Percentiles rank a stretch among this genome's conserved stretches.
Conservation (phyloP, 2,888 invertebrate species). For the Polydrusus pterygomalis region DNA sequence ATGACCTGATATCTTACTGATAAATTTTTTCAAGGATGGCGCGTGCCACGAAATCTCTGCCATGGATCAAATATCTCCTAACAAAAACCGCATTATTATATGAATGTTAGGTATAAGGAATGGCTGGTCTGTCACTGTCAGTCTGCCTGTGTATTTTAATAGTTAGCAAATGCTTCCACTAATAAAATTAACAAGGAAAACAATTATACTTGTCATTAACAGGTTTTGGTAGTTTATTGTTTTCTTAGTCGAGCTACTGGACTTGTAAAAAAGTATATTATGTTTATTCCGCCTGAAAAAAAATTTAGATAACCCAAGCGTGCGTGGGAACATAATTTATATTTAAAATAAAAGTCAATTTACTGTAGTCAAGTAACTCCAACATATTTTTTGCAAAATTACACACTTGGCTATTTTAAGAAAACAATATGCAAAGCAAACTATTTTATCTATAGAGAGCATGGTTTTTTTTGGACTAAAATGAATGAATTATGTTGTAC, state of each 20-base stretch:
- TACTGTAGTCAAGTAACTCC: not conserved
- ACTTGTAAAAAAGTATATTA: too few relatives aligned
- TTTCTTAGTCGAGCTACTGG: too few relatives aligned
- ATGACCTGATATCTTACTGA: constrained; percentile 54
- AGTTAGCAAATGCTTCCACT: too few relatives aligned
- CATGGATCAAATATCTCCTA: not conserved
- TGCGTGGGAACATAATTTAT: not conserved
- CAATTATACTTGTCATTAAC: too few relatives aligned
- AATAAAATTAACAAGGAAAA: too few relatives aligned
- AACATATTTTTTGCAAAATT: not conserved
- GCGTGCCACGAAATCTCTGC: constrained; percentile 19
- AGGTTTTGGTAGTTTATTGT: too few relatives aligned
- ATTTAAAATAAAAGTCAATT: not conserved
- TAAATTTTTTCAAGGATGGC: constrained; percentile 39
- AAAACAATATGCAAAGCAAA: constrained; percentile 20
- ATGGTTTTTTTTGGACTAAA: constrained; percentile 25
- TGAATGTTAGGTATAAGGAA: too few relatives aligned
- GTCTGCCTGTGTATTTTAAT: too few relatives aligned
- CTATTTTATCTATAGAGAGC: constrained; percentile 42
- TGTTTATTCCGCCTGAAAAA: not conserved
- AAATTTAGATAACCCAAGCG: not conserved
- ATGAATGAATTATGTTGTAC: constrained; percentile 37
- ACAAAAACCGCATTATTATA: too few relatives aligned
- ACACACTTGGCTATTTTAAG: not conserved
- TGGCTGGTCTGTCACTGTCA: not conserved